Conservation (phyloP, 2,797 vertebrate species). For the Hoplostethus atlanticus region DNA sequence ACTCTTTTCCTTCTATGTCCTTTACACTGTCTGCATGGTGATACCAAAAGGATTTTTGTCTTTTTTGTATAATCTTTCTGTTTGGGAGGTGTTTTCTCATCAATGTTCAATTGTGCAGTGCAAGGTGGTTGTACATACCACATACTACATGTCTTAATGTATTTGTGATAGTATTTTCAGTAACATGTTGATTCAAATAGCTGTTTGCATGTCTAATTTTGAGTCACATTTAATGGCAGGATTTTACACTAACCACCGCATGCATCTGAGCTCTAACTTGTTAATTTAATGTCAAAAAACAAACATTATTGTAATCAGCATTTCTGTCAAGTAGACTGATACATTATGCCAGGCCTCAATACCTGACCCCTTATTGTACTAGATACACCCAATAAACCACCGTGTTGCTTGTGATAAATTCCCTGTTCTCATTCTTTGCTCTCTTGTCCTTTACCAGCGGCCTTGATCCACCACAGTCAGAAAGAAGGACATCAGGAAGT, state of each 20-base stretch:
- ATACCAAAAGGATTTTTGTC: neutral
- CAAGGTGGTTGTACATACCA: constrained; percentile 12
- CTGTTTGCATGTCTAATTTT: neutral
- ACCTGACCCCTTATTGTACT: no score
- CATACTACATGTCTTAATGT: no score
- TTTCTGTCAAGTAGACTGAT: neutral
- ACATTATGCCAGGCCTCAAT: no score
- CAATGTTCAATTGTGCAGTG: neutral
- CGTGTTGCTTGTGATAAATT: neutral
- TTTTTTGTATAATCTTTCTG: neutral
- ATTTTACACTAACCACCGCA: neutral
- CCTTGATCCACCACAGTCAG: constrained; percentile 72
- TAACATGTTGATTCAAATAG: neutral
- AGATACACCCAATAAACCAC: neutral
- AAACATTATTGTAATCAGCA: neutral
- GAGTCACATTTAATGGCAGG: neutral
- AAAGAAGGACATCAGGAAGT: constrained; percentile 77
- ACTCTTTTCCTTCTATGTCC: neutral
- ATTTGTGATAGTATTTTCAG: neutral
- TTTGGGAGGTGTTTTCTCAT: neutral
- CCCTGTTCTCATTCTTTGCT: neutral
- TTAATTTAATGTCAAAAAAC: neutral
- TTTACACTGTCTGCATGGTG: neutral
- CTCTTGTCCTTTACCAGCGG: constrained; percentile 46
- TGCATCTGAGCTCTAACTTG: neutral